Evolutionary conservation across 1,140 invertebrate genomes (phyloP), one percentile per base, ranked within the genome.

Genomic region (Nephila pilipes): DNA sequence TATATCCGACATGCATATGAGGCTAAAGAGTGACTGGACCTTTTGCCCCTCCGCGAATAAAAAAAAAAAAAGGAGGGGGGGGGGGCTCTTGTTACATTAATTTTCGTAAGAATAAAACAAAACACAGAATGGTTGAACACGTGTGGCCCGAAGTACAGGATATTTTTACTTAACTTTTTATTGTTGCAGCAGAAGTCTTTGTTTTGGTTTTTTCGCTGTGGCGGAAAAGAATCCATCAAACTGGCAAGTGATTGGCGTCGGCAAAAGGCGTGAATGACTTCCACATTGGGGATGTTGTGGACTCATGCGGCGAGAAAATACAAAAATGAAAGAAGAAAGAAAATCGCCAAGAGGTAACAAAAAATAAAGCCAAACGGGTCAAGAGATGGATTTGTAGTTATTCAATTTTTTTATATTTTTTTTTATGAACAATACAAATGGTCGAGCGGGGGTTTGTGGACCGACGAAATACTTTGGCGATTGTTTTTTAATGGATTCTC

Each of bases 141-240:
- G 81, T 54, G 81, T 54, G 38, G 38, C n/a, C 46, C 12, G 46
- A 54, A 54, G 79, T 36, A 46, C 75, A 83, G 80, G 46, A 54
- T 54, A 57, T 54, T 83, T 83, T 83, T 55, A 18, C 29, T 38
- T 79, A 25, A 6, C 16, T 20, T 83, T 54, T 83, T 83, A 46
- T 83, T 83, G 38, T 5, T 65, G 63, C 63, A 29, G 63, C 63
- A 65, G 63, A 65, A 65, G 63, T 65, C 63, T 65, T 65, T 65
- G 63, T 65, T 65, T 65, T 65, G 63, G 25, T 83, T 83, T 83
- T 20, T 18, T 87, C 36, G 12, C 10, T 2, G 25, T 60, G 36
- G 57, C n/a, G 81, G 16, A 55, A 55, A 83, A 60, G 85, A 60
- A 87, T 87, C 85, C 85, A 87, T 87, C 85, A 87, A 87, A 87